Percentiles rank a stretch among this genome's conserved stretches.
Evolutionary conservation across 1,140 invertebrate genomes (phyloP).

Genomic region (Caenorhabditis latens): DNA sequence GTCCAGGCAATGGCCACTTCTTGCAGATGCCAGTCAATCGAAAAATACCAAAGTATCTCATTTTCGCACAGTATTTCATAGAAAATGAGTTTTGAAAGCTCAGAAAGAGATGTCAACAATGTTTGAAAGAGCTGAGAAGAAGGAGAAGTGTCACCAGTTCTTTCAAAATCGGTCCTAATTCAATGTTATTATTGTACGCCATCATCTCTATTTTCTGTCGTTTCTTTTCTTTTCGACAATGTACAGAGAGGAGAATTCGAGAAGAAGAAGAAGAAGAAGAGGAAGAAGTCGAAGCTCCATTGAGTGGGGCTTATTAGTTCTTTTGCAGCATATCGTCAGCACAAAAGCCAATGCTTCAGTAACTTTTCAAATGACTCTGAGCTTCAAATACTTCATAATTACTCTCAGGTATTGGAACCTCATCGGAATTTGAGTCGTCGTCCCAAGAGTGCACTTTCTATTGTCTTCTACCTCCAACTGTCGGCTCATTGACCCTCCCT

Average conservation of each 20-base stretch:
- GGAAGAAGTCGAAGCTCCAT: slow-evolving; percentile 3
- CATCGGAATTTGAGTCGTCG: background rate
- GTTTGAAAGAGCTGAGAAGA: background rate
- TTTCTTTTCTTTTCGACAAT: background rate
- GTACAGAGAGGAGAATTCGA: background rate
- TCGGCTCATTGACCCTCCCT: slow-evolving; percentile 51
- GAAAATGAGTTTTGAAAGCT: no score
- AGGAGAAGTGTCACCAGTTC: background rate
- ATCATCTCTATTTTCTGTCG: slow-evolving; percentile 7
- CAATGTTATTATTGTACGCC: slow-evolving; percentile 33
- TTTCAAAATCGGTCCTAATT: slow-evolving; percentile 43
- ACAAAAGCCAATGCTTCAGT: background rate
- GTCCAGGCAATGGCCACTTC: background rate
- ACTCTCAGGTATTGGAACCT: background rate
- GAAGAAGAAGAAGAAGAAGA: slow-evolving; percentile 9
- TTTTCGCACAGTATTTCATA: background rate
- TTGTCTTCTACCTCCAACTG: background rate
- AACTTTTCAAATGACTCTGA: background rate
- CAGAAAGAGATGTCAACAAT: no score
- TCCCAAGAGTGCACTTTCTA: background rate
- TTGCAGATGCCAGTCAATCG: no score
- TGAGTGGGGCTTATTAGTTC: background rate
- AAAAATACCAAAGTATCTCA: background rate
- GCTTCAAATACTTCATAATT: background rate
- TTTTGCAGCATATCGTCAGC: background rate